phyloP scores from a whole-genome alignment of 1,140 invertebrate species.

The Drosophila sechellia region DNA sequence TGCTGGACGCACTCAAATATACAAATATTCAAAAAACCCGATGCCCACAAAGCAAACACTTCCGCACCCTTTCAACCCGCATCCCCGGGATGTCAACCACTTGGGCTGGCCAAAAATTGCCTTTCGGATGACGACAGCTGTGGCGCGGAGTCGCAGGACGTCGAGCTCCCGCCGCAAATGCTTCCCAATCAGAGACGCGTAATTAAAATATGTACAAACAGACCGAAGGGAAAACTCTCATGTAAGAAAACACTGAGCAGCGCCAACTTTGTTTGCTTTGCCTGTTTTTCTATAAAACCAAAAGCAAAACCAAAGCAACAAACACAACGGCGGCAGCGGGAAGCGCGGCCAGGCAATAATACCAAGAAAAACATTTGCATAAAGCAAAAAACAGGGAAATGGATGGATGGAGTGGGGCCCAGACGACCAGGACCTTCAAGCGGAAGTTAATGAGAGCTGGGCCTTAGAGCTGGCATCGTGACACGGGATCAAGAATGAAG shows the following conservation, averaged over 20 bases:
- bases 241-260: slow-evolving; percentile 36
- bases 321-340: slow-evolving; percentile 42
- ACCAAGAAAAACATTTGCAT: slow-evolving; percentile 82
- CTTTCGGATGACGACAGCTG: slow-evolving; percentile 57
- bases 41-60: slow-evolving; percentile 47
- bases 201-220: slow-evolving; percentile 82
- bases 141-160: slow-evolving; percentile 50
- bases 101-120: slow-evolving; percentile 53
- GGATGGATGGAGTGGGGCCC: slow-evolving; percentile 20
- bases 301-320: slow-evolving; percentile 49
- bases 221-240: slow-evolving; percentile 49
- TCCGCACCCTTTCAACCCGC: slow-evolving; percentile 27
- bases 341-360: slow-evolving; percentile 65
- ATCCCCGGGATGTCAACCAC: slow-evolving; percentile 26
- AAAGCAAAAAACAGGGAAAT: slow-evolving; percentile 70
- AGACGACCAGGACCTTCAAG: slow-evolving; percentile 46
- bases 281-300: slow-evolving; percentile 80
- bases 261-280: slow-evolving; percentile 75
- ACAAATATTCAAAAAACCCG: slow-evolving; percentile 19
- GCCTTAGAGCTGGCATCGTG: slow-evolving; percentile 5
- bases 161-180: slow-evolving; percentile 56
- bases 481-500: slow-evolving; percentile 13
- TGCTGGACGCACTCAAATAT: slow-evolving; percentile 13
- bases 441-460: slow-evolving; percentile 73
- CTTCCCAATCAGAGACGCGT: slow-evolving; percentile 76